Conservation (phyloP, 2,113 vertebrate genomes). For the Cebus imitator region DNA sequence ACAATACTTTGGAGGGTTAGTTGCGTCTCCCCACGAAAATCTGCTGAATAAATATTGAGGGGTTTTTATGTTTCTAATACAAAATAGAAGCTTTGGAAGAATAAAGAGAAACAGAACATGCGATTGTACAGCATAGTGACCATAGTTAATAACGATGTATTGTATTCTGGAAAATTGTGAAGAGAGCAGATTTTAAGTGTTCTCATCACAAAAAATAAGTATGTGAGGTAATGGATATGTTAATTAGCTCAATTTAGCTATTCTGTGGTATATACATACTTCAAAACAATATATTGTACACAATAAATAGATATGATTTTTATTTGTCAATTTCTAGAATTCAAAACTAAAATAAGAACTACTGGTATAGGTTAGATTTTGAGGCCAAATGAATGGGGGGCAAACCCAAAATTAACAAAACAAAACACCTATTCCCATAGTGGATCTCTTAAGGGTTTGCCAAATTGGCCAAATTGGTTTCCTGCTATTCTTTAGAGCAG, state of each 20-base stretch:
- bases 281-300: background rate
- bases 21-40: conserved; percentile 36
- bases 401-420: background rate
- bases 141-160: background rate
- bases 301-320: background rate
- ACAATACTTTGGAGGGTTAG: background rate
- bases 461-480: background rate
- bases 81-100: background rate
- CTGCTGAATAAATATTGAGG: conserved; percentile 49
- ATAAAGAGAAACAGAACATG: background rate
- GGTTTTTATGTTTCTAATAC: background rate
- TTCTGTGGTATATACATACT: background rate
- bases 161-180: background rate
- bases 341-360: background rate
- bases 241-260: background rate
- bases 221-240: background rate
- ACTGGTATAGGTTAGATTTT: background rate
- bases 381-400: fast-evolving
- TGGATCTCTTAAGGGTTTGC: background rate
- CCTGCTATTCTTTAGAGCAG: background rate
- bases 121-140: background rate
- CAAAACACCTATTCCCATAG: background rate
- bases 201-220: background rate
- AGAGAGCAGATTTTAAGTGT: background rate
- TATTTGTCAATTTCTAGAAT: background rate